Conservation (phyloP, 2,797 vertebrate species). For the Denticeps clupeoides region DNA sequence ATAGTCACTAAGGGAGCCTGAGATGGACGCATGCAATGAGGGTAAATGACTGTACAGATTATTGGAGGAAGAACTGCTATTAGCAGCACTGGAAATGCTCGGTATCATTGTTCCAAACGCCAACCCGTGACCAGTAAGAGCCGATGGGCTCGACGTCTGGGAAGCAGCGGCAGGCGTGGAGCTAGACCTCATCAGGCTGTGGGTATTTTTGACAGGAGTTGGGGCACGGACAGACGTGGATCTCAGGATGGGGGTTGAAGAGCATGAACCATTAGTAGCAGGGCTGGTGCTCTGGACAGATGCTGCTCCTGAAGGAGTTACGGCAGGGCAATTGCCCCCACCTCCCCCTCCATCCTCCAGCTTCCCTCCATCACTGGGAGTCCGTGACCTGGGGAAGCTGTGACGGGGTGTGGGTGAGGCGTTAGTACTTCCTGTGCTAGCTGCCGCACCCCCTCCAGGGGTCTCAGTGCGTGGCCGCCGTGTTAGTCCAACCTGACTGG, state of each 20-base stretch:
- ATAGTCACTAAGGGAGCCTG: conserved; percentile 65
- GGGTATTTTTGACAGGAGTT: conserved; percentile 47
- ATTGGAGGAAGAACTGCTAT: conserved; percentile 6
- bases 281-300: conserved; percentile 49
- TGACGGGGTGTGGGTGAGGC: conserved; percentile 60
- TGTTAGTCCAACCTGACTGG: conserved; percentile 66
- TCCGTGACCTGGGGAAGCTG: conserved; percentile 53
- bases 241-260: conserved; percentile 59
- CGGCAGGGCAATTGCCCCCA: conserved; percentile 18
- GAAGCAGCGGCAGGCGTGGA: conserved; percentile 57
- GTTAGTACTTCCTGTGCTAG: conserved; percentile 42
- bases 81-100: background rate
- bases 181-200: conserved; percentile 56
- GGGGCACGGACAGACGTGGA: conserved; percentile 56
- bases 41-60: conserved; percentile 47
- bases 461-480: conserved; percentile 61
- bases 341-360: conserved; percentile 43
- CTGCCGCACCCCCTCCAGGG: conserved; percentile 27
- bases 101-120: conserved; percentile 44
- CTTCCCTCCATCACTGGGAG: conserved; percentile 56
- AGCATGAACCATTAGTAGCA: conserved; percentile 52
- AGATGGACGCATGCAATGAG: conserved; percentile 48
- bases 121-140: conserved; percentile 53
- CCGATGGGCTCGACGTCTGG: conserved; percentile 49
- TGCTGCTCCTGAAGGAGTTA: conserved; percentile 11